Evolutionary conservation across 2,113 vertebrate genomes (phyloP).

Genomic region (Chlorocebus sabaeus): DNA sequence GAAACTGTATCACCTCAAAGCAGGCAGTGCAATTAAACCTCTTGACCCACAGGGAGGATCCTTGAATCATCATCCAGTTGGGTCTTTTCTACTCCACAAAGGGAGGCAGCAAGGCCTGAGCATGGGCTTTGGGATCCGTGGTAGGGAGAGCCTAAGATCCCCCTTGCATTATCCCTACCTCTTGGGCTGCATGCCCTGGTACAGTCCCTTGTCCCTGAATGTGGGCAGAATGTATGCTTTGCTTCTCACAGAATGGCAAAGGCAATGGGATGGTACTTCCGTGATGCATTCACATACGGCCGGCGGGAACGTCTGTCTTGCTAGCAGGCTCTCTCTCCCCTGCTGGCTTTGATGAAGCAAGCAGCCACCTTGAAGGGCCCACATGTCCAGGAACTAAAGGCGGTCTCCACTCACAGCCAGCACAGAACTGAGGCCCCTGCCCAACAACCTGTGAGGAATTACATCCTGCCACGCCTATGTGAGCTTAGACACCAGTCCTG

Average conservation of each 20-base stretch:
- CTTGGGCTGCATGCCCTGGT: background rate
- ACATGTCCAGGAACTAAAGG: background rate
- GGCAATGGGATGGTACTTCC: background rate
- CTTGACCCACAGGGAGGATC: background rate
- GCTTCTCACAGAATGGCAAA: background rate
- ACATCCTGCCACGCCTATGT: fast-evolving
- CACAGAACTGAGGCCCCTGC: background rate
- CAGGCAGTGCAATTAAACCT: constrained; percentile 3
- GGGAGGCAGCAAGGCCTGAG: background rate
- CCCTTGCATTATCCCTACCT: background rate
- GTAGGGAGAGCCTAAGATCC: background rate
- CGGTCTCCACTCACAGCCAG: background rate
- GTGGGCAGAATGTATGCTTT: background rate
- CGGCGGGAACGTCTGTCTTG: background rate
- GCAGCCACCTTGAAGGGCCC: background rate
- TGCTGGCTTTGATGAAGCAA: background rate
- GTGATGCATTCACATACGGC: fast-evolving
- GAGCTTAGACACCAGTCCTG: fast-evolving
- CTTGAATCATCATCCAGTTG: background rate
- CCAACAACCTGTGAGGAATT: background rate
- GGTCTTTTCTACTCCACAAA: background rate
- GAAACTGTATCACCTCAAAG: background rate
- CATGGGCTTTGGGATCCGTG: too few relatives aligned
- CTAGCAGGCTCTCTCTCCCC: background rate
- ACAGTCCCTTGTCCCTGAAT: background rate